Evolutionary conservation across 2,888 invertebrate genomes (phyloP), one percentile per base, ranked within the genome.

Genomic region (Luperina nickerlii): DNA sequence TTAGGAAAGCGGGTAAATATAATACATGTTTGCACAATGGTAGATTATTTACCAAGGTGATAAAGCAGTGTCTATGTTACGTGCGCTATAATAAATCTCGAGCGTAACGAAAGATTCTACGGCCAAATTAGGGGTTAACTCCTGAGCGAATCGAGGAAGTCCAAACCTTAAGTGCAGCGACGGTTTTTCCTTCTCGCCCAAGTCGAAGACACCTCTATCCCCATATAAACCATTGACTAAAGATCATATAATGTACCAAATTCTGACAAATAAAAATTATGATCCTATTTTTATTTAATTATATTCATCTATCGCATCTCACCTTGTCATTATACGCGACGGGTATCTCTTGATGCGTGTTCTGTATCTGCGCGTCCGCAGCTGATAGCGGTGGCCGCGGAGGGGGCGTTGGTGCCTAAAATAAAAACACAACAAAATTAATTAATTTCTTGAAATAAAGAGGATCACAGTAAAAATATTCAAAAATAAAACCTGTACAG

Each of bases 321-420:
- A 65, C 97, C 97, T 98, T 99, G 92, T 99, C 99, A 93, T 99
- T 99, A 95, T 99, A 99, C 6, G 99, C 99, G 32, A 98, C 98
- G 0, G 99, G 99, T 92, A 99, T 98, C 97, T 96, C 96, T 79
- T 95, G 94, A 2, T 97, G 97, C 73, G 97, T 95, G 81, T 95
- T 94, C 73, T 96, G 95, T 76, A 96, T 91, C 48, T 97, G 97
- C 75, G 95, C 93, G 81, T 97, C 96, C 15, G 93, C 90, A 1
- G 94, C 92, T 0, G 96, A 95, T 62, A 97, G 93, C 45, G 97
- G 97, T 67, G 98, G 98, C 74, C 98, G 97, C 1, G 98, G 98
- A 18, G 98, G 98, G 24, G 98, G 98, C 13, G 98, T 96, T 0
- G 98, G 98, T 20, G 98, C 98, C 97, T 98, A 97, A 5, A 45